phyloP scores from a whole-genome alignment of 2,113 vertebrate species.

The Ophiodon elongatus region DNA sequence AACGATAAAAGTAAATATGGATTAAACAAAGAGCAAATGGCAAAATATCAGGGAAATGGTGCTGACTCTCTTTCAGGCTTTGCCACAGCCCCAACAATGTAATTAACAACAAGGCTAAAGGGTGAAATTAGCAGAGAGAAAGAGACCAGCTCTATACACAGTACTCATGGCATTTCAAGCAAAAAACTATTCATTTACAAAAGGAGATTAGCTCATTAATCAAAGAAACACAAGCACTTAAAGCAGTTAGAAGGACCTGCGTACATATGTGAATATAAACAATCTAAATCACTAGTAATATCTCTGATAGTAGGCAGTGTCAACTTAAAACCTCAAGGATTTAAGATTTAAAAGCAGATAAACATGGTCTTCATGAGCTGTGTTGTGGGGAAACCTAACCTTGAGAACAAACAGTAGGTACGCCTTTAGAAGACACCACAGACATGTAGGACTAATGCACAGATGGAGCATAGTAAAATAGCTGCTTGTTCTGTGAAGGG shows the following conservation, averaged over 20 bases:
- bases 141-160: not conserved
- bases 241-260: not conserved
- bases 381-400: too few species aligned
- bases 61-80: not conserved
- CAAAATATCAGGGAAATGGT: slow-evolving; percentile 20
- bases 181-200: slow-evolving; percentile 29
- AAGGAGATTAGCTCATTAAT: slow-evolving; percentile 47
- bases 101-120: slow-evolving; percentile 26
- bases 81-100: slow-evolving; percentile 12
- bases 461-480: too few species aligned
- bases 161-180: not conserved
- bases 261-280: not conserved
- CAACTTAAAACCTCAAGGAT: not conserved
- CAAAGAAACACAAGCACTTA: slow-evolving; percentile 16
- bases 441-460: too few species aligned
- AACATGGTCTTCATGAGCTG: too few species aligned
- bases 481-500: too few species aligned
- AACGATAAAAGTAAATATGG: slow-evolving; percentile 22
- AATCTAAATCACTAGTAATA: not conserved
- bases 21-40: slow-evolving; percentile 11
- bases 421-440: too few species aligned
- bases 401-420: too few species aligned
- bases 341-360: too few species aligned
- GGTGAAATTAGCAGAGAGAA: slow-evolving; percentile 12
- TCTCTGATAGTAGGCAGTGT: not conserved